A percentile compares a stretch with the other conserved stretches of the same genome.
Conservation (phyloP, 2,888 invertebrate genomes). For the Tetranychus piercei region DNA sequence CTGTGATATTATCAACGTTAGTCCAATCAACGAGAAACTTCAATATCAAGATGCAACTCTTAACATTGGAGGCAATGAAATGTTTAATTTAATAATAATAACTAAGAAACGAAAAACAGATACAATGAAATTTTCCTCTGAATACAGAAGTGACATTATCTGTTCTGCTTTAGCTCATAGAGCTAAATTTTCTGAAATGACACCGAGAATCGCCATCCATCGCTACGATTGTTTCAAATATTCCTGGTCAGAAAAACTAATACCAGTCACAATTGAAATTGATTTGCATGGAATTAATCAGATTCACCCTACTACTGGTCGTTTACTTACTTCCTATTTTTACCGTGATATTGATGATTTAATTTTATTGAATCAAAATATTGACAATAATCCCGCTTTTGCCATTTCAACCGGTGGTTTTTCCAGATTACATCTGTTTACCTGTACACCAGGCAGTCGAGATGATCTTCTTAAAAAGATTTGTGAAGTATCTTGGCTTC, state of each 20-base stretch:
- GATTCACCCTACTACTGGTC: conserved; percentile 64
- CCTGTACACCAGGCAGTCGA: neutral
- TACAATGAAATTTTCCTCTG: conserved; percentile 87
- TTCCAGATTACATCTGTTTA: conserved; percentile 40
- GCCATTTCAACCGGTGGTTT: conserved; percentile 78
- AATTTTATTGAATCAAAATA: conserved; percentile 55
- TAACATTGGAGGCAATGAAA: conserved; percentile 33
- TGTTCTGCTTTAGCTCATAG: conserved; percentile 13
- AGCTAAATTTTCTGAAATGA: conserved; percentile 14
- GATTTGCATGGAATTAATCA: conserved; percentile 83
- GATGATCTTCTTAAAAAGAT: conserved; percentile 44
- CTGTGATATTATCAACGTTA: conserved; percentile 36
- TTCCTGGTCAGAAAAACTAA: conserved; percentile 82
- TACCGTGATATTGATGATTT: conserved; percentile 69
- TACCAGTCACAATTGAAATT: conserved; percentile 72
- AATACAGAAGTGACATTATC: conserved; percentile 74
- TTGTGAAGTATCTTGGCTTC: conserved; percentile 57
- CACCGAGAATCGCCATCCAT: conserved; percentile 31
- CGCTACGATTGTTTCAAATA: conserved; percentile 71
- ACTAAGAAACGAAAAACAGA: conserved; percentile 79
- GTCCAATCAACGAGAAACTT: conserved; percentile 32
- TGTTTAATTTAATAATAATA: conserved; percentile 41
- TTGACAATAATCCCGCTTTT: conserved; percentile 77
- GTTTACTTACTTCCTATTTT: conserved; percentile 58
- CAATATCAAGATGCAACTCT: conserved; percentile 27